Percentiles rank a stretch among this genome's conserved stretches.
phyloP scores from a whole-genome alignment of 2,797 vertebrate species.

The Lutjanus campechanus region DNA sequence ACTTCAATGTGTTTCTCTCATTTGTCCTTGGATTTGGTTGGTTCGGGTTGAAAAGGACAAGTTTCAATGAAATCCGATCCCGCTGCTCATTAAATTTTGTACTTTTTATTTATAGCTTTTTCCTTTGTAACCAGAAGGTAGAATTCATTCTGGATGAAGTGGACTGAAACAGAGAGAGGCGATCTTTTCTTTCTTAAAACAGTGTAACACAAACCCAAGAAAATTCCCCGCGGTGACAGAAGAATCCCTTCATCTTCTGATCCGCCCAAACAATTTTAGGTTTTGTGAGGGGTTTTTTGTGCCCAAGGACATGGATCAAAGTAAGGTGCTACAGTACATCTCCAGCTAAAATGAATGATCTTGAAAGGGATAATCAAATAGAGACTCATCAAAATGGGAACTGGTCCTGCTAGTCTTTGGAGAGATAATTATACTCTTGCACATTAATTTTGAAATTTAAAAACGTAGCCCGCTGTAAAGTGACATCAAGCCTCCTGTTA shows the following conservation, averaged over 20 bases:
- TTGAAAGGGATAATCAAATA: slow-evolving; percentile 61
- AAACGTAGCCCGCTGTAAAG: slow-evolving; percentile 29
- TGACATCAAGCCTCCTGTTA: not conserved
- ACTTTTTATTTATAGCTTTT: slow-evolving; percentile 12
- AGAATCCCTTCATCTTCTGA: slow-evolving; percentile 60
- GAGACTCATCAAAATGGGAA: slow-evolving; percentile 49
- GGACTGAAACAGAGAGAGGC: slow-evolving; percentile 16
- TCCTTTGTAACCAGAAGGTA: slow-evolving; percentile 9
- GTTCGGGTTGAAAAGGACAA: slow-evolving; percentile 17
- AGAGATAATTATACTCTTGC: slow-evolving; percentile 52
- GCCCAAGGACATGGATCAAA: slow-evolving; percentile 65
- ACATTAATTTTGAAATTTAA: slow-evolving; percentile 48
- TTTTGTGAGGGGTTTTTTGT: slow-evolving; percentile 38
- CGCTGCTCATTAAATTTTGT: slow-evolving; percentile 1
- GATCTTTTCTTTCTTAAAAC: slow-evolving; percentile 28
- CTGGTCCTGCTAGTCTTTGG: slow-evolving; percentile 26
- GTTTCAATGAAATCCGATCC: slow-evolving; percentile 2
- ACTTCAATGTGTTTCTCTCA: slow-evolving; percentile 31
- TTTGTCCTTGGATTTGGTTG: slow-evolving; percentile 25
- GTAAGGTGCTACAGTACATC: slow-evolving; percentile 50
- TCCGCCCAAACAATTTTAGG: slow-evolving; percentile 50
- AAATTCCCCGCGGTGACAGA: slow-evolving; percentile 38
- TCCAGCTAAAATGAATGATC: slow-evolving; percentile 59
- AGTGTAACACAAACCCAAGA: slow-evolving; percentile 36
- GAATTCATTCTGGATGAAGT: slow-evolving; percentile 25